phyloP scores from a whole-genome alignment of 37 sponge, comb jelly and placozoan species.

The Diacarnus erythraeanus region DNA sequence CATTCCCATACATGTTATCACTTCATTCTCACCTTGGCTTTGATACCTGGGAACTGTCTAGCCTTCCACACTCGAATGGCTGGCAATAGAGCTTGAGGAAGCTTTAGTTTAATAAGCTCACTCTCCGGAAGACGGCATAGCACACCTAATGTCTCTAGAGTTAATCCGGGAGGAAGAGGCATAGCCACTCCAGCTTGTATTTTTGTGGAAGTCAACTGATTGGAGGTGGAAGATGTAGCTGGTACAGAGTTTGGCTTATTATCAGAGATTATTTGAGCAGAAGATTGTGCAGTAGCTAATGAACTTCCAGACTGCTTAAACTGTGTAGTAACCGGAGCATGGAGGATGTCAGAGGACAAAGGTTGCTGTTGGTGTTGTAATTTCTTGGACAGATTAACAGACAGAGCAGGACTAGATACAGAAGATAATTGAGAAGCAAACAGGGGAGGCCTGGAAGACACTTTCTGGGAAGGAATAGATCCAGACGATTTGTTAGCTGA shows the following conservation, averaged over 20 bases:
- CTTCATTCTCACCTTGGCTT: not conserved
- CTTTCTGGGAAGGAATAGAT: not conserved
- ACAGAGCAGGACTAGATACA: not conserved
- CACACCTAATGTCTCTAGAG: constrained; percentile 39
- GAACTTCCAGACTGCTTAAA: not conserved
- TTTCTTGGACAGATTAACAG: not conserved
- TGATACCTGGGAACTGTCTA: constrained; percentile 2
- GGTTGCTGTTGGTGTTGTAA: not conserved
- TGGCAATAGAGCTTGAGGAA: constrained; percentile 32
- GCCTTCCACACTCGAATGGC: constrained; percentile 59
- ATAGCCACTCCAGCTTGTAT: constrained; percentile 48
- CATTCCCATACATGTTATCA: too few species aligned
- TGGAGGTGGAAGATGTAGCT: not conserved
- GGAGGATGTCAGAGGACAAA: not conserved
- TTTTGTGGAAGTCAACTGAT: not conserved
- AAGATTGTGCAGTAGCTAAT: not conserved
- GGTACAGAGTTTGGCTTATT: not conserved
- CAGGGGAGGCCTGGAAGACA: not conserved
- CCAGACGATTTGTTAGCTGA: not conserved
- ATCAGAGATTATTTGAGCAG: not conserved
- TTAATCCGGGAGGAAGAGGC: constrained; percentile 48
- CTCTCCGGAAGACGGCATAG: constrained; percentile 53
- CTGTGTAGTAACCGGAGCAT: constrained; percentile 6
- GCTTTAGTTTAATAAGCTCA: constrained; percentile 34
- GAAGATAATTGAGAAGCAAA: not conserved